Evolutionary conservation across 1,140 invertebrate species (phyloP), one percentile per base, ranked within the genome.

Genomic region (Trichomalopsis sarcophagae): DNA sequence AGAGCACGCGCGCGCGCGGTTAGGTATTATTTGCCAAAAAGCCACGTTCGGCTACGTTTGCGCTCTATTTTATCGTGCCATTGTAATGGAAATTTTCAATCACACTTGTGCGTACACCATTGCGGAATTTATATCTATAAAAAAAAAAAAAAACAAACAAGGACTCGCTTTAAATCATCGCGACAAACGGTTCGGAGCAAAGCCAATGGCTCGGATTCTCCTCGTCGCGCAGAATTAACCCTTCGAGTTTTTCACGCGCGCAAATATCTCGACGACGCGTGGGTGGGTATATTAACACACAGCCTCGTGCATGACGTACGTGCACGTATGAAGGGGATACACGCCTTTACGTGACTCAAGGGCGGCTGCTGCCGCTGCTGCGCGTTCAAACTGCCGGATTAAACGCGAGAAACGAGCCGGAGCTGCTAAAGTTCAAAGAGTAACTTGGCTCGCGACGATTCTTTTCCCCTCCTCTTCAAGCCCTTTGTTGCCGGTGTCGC

Each of bases 331-430:
- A 10, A 27, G 36, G 36, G 55, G 50, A 7, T 47, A 30, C 68
- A 69, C 13, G 40, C 76, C n/a, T 80, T 80, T 84, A 80, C 76
- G 83, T 74, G 77, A 80, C 68, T 80, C 69, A 23, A 33, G 36
- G 62, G 62, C 21, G 62, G 62, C 21, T 17, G 69, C 68, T 33
- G 62, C 21, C 4, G 69, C 27, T 17, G 40, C 23, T 40, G 50
- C 33, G 44, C 33, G 44, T 27, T 50, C 17, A 2, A 75, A 80
- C 17, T 75, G 84, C 33, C 30, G 55, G 78, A 85, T 85, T 75
- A 85, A 85, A 81, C 47, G 69, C 78, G 47, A 84, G 44, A 30
- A 79, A 62, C 66, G 44, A 84, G 27, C 66, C 71, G 9, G 47
- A 17, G 36, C 77, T n/a, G 5, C 68, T 55, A 47, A 74, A 79